Evolutionary conservation across 2,797 vertebrate species (phyloP).

Genomic region (Sebastes ruberrimus): DNA sequence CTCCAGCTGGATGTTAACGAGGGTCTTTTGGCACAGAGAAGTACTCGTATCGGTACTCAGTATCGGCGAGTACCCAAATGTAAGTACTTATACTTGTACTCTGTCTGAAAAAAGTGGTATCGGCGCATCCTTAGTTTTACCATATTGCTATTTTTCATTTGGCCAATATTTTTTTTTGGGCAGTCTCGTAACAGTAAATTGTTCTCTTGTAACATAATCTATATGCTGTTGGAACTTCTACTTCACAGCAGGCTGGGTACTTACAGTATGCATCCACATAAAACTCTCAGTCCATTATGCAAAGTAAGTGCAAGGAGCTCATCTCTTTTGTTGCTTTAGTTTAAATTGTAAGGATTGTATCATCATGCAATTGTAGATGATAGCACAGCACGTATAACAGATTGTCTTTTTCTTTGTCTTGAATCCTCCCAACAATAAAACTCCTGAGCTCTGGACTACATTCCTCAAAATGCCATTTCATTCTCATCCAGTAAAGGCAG

Average conservation of each 20-base stretch:
- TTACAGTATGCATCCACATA: not conserved
- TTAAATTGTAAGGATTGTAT: not conserved
- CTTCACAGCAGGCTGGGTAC: not conserved
- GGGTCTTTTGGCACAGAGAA: too few relatives aligned
- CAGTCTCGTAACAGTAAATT: not conserved
- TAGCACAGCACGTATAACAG: not conserved
- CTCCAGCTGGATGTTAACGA: too few relatives aligned
- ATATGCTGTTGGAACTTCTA: not conserved
- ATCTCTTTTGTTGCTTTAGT: not conserved
- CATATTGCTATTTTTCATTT: not conserved
- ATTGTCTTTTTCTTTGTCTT: not conserved
- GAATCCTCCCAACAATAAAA: not conserved
- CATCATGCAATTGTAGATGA: not conserved
- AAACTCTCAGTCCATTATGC: not conserved
- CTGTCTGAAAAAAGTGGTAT: too few relatives aligned
- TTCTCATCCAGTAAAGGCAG: not conserved
- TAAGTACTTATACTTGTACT: too few relatives aligned
- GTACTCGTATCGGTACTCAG: too few relatives aligned
- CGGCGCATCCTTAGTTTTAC: not conserved
- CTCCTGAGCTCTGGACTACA: not conserved
- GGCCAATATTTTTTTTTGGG: not conserved
- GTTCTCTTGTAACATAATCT: not conserved
- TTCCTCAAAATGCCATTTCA: not conserved
- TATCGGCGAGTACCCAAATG: too few relatives aligned
- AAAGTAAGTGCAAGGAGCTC: not conserved